Evolutionary conservation across 1,140 invertebrate species (phyloP), one percentile per base, ranked within the genome.

Genomic region (Drosophila simulans): DNA sequence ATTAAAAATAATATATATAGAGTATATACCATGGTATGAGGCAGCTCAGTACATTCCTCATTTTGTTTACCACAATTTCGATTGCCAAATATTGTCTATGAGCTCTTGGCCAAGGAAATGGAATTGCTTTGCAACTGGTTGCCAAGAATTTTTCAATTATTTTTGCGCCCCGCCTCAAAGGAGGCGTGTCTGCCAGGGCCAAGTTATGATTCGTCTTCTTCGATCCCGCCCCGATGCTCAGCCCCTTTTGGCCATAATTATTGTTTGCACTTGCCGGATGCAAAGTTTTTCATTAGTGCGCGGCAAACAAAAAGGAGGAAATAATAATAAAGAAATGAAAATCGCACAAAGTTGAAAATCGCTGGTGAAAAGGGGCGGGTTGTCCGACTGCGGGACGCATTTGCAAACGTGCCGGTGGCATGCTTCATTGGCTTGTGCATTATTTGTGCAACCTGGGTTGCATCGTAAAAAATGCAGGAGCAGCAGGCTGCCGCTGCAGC

Each of bases 401-500:
- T 64, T 80, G 80, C 81, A 73, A 82, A 66, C 46, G 51, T 72
- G 66, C 72, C 73, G 72, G 84, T 68, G 52, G 80, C 78, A 90
- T 82, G 85, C 85, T 90, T 90, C 85, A 90, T 90, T 90, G 85
- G 75, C 86, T 90, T 77, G 65, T 90, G 81, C 86, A 90, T 90
- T 90, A 85, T 90, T 90, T 85, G 81, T 90, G 77, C 78, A 90
- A 78, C 80, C 85, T 78, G 80, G 80, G 80, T 79, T 90, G 82
- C 75, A 85, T 73, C 78, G 89, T 90, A 77, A 90, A 90, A 90
- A 90, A 90, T 90, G 71, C 81, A 90, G 35, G 57, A 79, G 54
- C 37, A 76, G 57, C 60, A 76, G 57, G 49, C 69, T 65, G 62
- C 59, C 52, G 55, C 51, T 60, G 77, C 83, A 81, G 78, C 69